Evolutionary conservation across 2,797 vertebrate species (phyloP), one percentile per base, ranked within the genome.

Genomic region (Anguilla marmorata): DNA sequence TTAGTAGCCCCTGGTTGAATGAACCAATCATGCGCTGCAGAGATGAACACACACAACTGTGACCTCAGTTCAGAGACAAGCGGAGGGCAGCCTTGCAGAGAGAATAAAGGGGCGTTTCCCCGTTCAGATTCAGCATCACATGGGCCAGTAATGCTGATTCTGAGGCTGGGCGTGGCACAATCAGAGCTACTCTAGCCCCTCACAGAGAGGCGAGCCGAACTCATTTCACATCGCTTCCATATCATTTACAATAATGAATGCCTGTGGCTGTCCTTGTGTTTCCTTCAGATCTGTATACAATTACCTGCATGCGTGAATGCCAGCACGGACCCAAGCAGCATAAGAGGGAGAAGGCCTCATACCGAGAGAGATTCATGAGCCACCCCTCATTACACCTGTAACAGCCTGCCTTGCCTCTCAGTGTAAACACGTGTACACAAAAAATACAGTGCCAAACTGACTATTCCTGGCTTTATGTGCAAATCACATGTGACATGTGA

Each of bases 21-120:
- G 27, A 87, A 74, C 86, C 52, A 54, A 87, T 60, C 69, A 60
- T 45, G 69, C 83, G 74, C 85, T 41, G 52, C 33, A 76, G 54
- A 87, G 82, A 69, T 50, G 66, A 6, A 85, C 63, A 83, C 80
- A 89, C 24, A 76, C 85, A 87, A 85, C 89, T 74, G 84, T 41
- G 85, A 80, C 80, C 82, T 69, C 72, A 76, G 80, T 27, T 30
- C 52, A 3, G 72, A 4, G 69, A 83, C 85, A 86, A 84, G 76
- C 86, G 48, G 83, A 33, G 16, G 58, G 69, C 1, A 63, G 74
- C 84, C 83, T 85, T 72, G 86, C 58, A 21, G 60, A 58, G 84
- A 87, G 45, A 76, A 86, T 87, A 86, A 76, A 84, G 3, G 72
- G 24, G 50, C 87, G 48, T 76, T 45, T 63, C 52, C 66, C 63